Base-by-base conservation (phyloP, 2,888 invertebrate genomes). In the Zygaena filipendulae region DNA sequence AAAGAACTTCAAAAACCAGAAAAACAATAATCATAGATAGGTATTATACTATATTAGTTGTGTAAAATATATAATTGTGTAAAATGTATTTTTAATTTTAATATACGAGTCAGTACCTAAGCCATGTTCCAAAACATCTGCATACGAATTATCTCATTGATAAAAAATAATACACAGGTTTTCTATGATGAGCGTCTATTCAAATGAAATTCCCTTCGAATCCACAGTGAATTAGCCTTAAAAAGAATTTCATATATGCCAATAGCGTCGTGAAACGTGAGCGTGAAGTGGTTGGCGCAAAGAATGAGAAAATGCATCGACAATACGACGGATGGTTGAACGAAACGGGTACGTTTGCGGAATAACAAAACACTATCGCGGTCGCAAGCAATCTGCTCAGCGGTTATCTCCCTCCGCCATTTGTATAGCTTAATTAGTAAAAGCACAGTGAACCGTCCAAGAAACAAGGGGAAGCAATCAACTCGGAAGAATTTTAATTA, bases 361-460 rank as follows among this genome's bases (percentile, higher is more conserved):
- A 69, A 71, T 71, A 66, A 57, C 53, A 69, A 71, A 59, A 47
- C 52, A 7, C 7, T 4, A 16, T 4, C 16, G 57, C 49, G 62
- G 59, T 53, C 49, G 38, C 40, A 52, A 40, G 60, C 57, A 67
- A 71, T 69, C 69, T 61, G 52, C 52, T 49, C 33, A 40, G 59
- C 46, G 66, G 62, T 59, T 16, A 16, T 4, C 4, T 47, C 48
- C 47, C 45, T 31, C 49, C 47, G 52, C 53, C 49, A 64, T 62
- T 61, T 61, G 62, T 56, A 58, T 54, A 51, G 62, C 59, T 69
- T 66, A 67, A 70, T 69, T 66, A 64, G 59, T 48, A 47, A 16
- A n/a, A 16, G 16, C 16, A 16, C 5, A 7, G 16, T 16, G 16
- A 7, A 16, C 5, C 16, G 4, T 6, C 7, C 28, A 38, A 32